phyloP scores from a whole-genome alignment of 2,113 vertebrate species.

The Dasyprocta punctata region DNA sequence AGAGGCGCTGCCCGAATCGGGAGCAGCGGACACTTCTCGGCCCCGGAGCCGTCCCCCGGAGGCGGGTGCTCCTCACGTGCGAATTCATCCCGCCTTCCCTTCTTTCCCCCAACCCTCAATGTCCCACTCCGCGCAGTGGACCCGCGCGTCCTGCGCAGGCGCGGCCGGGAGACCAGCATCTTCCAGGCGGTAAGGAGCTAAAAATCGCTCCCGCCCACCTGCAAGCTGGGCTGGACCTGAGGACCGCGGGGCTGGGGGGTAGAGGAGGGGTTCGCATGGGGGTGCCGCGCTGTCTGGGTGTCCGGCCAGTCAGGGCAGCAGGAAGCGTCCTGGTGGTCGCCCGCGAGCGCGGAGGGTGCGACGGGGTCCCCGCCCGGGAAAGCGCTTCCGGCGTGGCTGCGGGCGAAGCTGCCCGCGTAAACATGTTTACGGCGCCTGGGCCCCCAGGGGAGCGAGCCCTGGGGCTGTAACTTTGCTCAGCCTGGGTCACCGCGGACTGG shows the following conservation, averaged over 20 bases:
- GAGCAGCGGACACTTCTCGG: not conserved
- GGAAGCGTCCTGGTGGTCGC: constrained; percentile 22
- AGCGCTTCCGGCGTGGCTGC: constrained; percentile 10
- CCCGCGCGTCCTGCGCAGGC: constrained; percentile 63
- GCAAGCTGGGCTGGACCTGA: constrained; percentile 80
- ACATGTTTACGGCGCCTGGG: constrained; percentile 70
- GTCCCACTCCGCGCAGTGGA: constrained; percentile 69
- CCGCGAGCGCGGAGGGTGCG: not conserved
- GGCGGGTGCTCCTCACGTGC: not conserved
- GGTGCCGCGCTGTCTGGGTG: constrained; percentile 56
- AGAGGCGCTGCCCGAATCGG: not conserved
- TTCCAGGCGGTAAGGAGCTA: constrained; percentile 72
- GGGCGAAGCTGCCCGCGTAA: constrained; percentile 60
- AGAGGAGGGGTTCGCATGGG: constrained; percentile 37
- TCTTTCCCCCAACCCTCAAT: constrained; percentile 49
- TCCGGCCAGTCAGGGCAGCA: constrained; percentile 68
- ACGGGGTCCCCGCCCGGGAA: not conserved
- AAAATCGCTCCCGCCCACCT: constrained; percentile 83
- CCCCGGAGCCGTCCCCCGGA: not conserved
- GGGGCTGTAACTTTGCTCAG: constrained; percentile 70
- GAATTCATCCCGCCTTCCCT: not conserved
- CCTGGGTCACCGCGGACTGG: not conserved
- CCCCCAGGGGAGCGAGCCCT: constrained; percentile 70
- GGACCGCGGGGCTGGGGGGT: not conserved
- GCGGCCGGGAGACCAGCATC: constrained; percentile 64